These are phyloP conservation scores for Phenganax stokvisi DNA, from an alignment of 92 coral and sea anemone species.

Conservation along the genomic window DNA sequence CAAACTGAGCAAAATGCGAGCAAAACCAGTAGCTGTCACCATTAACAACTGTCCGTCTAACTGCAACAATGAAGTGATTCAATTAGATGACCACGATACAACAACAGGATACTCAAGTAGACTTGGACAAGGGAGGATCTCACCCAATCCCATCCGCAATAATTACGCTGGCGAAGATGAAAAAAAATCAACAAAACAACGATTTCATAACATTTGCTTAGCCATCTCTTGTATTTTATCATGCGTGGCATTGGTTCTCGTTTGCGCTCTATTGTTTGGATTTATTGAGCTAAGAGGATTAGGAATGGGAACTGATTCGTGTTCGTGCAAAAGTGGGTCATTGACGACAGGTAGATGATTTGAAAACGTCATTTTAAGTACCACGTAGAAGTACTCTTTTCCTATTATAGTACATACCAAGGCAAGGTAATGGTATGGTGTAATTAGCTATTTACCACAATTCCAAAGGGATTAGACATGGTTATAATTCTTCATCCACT, in stretches of 20 bases:
- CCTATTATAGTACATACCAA: too few species aligned
- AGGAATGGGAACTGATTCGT: neutral
- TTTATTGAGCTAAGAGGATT: neutral
- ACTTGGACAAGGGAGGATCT: neutral
- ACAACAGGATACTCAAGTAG: neutral
- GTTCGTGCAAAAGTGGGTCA: neutral
- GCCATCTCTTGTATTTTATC: neutral
- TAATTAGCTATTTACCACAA: too few species aligned
- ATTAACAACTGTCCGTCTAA: neutral
- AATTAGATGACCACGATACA: neutral
- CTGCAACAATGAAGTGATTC: constrained; percentile 1
- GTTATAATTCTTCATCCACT: too few species aligned
- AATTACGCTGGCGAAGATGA: neutral
- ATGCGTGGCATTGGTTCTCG: neutral
- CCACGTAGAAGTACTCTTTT: too few species aligned
- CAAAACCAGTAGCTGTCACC: neutral
- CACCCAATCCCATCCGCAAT: neutral
- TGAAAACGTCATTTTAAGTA: too few species aligned
- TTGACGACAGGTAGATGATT: neutral
- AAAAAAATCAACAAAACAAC: neutral
- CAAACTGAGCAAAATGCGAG: neutral
- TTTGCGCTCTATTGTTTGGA: neutral
- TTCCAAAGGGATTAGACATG: too few species aligned
- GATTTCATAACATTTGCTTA: neutral
- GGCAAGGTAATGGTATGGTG: too few species aligned